Percentiles rank a stretch among this genome's conserved stretches.
Evolutionary conservation across 2,113 vertebrate species (phyloP).

Genomic region (Dasyprocta punctata): DNA sequence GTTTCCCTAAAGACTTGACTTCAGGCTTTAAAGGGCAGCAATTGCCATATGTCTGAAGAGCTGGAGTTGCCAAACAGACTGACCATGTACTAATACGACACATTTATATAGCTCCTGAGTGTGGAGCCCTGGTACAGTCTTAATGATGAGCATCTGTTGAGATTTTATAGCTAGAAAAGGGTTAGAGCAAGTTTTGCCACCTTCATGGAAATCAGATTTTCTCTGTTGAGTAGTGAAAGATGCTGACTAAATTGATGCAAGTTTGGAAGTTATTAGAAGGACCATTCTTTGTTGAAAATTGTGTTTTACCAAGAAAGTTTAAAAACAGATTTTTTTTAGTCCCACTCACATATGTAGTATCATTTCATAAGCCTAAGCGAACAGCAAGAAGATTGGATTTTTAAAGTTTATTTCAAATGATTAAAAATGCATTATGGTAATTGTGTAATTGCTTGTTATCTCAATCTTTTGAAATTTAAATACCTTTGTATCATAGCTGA

Average conservation of each 20-base stretch:
- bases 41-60: constrained; percentile 90
- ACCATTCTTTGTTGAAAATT: constrained; percentile 31
- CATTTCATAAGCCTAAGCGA: constrained; percentile 12
- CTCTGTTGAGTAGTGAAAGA: constrained; percentile 76
- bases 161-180: constrained; percentile 83
- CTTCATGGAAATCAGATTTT: constrained; percentile 83
- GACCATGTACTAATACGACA: constrained; percentile 88
- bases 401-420: constrained; percentile 40
- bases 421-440: not conserved
- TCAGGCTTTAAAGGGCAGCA: constrained; percentile 90
- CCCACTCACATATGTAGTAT: not conserved
- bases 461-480: constrained; percentile 16
- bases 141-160: constrained; percentile 90
- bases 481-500: not conserved
- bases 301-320: constrained; percentile 38
- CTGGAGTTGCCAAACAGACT: constrained; percentile 87
- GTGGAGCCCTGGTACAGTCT: constrained; percentile 78
- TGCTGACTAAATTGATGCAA: constrained; percentile 54
- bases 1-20: constrained; percentile 90
- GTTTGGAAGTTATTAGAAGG: constrained; percentile 59
- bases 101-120: constrained; percentile 85
- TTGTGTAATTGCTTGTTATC: constrained; percentile 11
- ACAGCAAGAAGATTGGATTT: not conserved
- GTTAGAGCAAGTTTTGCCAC: constrained; percentile 86
- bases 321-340: constrained; percentile 39